Base-by-base conservation (phyloP, 2,888 invertebrate species). In the Teleogryllus oceanicus region DNA sequence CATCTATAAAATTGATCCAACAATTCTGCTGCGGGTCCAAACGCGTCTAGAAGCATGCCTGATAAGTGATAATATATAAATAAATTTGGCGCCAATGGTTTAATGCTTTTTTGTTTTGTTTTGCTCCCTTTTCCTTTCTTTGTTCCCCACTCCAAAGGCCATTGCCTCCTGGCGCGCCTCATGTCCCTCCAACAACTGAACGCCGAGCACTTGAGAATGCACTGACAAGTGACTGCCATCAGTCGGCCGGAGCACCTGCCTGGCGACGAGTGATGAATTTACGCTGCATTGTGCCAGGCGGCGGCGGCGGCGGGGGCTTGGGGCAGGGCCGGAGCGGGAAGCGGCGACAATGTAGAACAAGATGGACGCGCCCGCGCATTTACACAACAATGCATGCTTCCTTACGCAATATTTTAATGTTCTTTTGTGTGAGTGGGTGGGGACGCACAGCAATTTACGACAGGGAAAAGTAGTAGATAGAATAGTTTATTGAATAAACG, bases 291-390 rank as follows among this genome's bases (percentile, higher is more conserved):
- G 62, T 62, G 62, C 16, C 13, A 5, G 16, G 16, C 4, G 13
- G 62, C n/a, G 13, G 13, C 62, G 13, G 3, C 10, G 62, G 13
- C 10, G 62, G 51, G 51, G 51, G 4, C 37, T 37, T 37, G 37
- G 37, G 37, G 37, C 24, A 62, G 3, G 62, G 16, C 62, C 62
- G 62, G 62, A 10, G 11, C 62, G 62, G 12, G 11, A 62, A 5
- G 62, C 62, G 16, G 62, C n/a, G 62, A 62, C 62, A 62, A 62
- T 62, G 62, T 62, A 62, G 62, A 62, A 62, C 62, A 62, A 62
- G 62, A 62, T 62, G 62, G n/a, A 62, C 62, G 62, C 62, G 62
- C n/a, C 16, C 62, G 62, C 5, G n/a, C 16, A 62, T 62, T 62
- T 62, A 62, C 62, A 62, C 62, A 4, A 62, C 62, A 62, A 62